These are phyloP conservation scores for Stegophylla sp. DNA, from an alignment of 2,888 invertebrate species.

Conservation along the genomic window DNA sequence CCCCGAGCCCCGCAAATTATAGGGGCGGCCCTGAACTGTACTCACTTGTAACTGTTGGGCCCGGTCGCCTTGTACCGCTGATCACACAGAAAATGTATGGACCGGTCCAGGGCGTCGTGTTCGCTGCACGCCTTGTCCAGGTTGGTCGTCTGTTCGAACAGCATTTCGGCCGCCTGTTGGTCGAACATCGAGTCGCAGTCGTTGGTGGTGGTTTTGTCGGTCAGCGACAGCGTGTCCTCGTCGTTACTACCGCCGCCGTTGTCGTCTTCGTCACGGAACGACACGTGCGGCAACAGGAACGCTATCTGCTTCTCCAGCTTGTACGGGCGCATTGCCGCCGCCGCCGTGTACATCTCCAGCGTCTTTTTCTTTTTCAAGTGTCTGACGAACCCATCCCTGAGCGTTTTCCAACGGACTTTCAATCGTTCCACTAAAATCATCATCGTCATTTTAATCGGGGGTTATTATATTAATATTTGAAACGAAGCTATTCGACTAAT, in stretches of 20 bases:
- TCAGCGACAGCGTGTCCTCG: constrained; percentile 29
- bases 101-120: constrained; percentile 49
- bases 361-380: constrained; percentile 59
- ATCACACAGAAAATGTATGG: constrained; percentile 48
- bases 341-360: constrained; percentile 54
- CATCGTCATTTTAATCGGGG: too few relatives aligned
- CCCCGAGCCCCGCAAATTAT: not conserved
- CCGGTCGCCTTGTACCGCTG: constrained; percentile 39
- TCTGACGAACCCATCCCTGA: constrained; percentile 59
- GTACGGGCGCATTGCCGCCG: constrained; percentile 57
- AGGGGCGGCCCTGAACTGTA: not conserved
- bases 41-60: constrained; percentile 39
- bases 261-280: constrained; percentile 54
- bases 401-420: constrained; percentile 60
- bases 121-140: constrained; percentile 38
- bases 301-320: constrained; percentile 59
- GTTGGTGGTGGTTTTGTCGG: constrained; percentile 22
- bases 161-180: not conserved
- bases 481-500: too few relatives aligned
- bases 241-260: constrained; percentile 32
- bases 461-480: too few relatives aligned
- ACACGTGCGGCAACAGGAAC: constrained; percentile 58
- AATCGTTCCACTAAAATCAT: constrained; percentile 48
- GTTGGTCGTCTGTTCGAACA: constrained; percentile 26
- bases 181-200: constrained; percentile 37